Evolutionary conservation across 2,113 vertebrate genomes (phyloP), one percentile per base, ranked within the genome.

Genomic region (Eptesicus fuscus): DNA sequence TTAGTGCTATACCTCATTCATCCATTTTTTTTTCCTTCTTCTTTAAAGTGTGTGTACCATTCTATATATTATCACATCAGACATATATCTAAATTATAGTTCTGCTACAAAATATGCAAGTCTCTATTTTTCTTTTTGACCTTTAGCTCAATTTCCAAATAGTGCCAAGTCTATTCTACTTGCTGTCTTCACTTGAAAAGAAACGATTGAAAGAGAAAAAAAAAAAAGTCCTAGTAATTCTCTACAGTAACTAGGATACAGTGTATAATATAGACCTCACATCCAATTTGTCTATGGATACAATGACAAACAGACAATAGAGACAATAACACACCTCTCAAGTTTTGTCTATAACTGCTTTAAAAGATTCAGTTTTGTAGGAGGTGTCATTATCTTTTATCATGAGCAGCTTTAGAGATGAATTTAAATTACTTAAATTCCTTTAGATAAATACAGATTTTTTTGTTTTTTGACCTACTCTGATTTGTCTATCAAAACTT

Each of bases 371-470:
- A 56, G 9, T 70, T 90, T 83, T 35, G 2, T 42, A 59, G 73
- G 49, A 71, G n/a, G 16, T n/a, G 20, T 53, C n/a, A 69, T 83
- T 90, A 56, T 73, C 70, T 93, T 93, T 94, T 93, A 77, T 82
- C 51, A 74, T 11, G 14, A 12, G 23, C 37, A 65, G n/a, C 4
- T 77, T 89, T 70, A 61, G 18, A 83, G 37, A 59, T 59, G 32
- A 87, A 83, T 93, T 90, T 65, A 95, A 91, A 49, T 77, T 71
- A 77, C 35, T 79, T 49, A 71, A 83, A 71, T 71, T 14, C 11
- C 13, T 88, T 95, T 71, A 70, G 25, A 71, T 88, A 88, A 67
- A 74, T 63, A 40, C 9, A 51, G 47, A 53, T n/a, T 11, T 35
- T n/a, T 51, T 78, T 65, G 49, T 88, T 84, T 85, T 2, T 20